Conservation (phyloP, 2,888 invertebrate species). For the Caenorhabditis afra region DNA sequence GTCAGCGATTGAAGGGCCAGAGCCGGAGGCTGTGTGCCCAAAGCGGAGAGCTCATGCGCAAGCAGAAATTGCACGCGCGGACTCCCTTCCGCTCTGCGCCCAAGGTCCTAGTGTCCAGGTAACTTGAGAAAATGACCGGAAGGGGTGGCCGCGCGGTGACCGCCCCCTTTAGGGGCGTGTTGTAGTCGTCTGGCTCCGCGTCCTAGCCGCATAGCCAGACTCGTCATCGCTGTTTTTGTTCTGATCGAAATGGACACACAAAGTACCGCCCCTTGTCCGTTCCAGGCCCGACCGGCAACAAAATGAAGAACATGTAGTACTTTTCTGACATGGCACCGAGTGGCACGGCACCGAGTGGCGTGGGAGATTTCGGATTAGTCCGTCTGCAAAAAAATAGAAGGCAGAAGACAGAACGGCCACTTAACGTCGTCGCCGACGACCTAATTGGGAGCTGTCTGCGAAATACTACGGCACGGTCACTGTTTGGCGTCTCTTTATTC, state of each 20-base stretch:
- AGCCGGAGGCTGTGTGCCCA: neutral
- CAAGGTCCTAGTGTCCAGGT: slow-evolving; percentile 43
- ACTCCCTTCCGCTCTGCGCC: slow-evolving; percentile 28
- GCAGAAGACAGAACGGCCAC: neutral
- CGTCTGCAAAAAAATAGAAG: neutral
- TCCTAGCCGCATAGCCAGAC: slow-evolving; percentile 10
- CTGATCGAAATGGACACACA: slow-evolving; percentile 6
- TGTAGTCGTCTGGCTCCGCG: slow-evolving; percentile 38
- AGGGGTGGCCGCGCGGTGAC: slow-evolving; percentile 46
- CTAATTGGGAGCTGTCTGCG: slow-evolving; percentile 19
- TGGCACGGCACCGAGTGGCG: no score
- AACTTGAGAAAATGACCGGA: slow-evolving; percentile 59
- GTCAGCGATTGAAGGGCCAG: slow-evolving; percentile 30
- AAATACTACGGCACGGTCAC: neutral
- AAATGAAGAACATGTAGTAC: no score
- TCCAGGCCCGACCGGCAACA: neutral
- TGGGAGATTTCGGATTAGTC: neutral
- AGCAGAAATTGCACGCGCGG: slow-evolving; percentile 41
- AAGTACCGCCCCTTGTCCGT: neutral
- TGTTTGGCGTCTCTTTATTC: neutral
- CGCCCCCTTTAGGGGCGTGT: slow-evolving; percentile 12
- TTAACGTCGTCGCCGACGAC: neutral
- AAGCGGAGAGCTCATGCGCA: slow-evolving; percentile 21
- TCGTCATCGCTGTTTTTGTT: slow-evolving; percentile 28
- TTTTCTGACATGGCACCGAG: no score